phyloP scores from a whole-genome alignment of 2,888 invertebrate genomes.

The Temnothorax unifasciatus region DNA sequence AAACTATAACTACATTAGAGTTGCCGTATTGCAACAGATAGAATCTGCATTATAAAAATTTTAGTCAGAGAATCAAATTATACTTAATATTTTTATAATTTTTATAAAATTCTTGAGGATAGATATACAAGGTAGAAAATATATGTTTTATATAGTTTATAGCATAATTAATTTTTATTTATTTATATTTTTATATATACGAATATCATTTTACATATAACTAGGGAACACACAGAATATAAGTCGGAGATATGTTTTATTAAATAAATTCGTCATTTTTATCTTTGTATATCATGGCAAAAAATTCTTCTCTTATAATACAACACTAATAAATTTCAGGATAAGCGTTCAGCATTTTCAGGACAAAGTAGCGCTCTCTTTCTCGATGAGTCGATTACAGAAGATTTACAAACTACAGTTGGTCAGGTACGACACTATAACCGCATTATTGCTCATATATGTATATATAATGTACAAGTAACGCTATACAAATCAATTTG shows the following conservation, averaged over 20 bases:
- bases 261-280: constrained; percentile 8
- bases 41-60: not conserved
- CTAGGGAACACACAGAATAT: constrained; percentile 12
- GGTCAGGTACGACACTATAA: constrained; percentile 32
- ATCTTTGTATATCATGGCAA: constrained; percentile 23
- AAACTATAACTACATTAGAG: not conserved
- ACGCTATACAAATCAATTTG: constrained; percentile 24
- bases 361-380: not conserved
- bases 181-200: constrained; percentile 7
- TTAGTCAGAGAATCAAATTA: not conserved
- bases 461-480: not conserved
- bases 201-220: constrained; percentile 23
- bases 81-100: not conserved
- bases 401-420: not conserved
- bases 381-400: not conserved
- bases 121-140: not conserved
- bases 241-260: not conserved
- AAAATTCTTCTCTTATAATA: not conserved
- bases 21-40: not conserved
- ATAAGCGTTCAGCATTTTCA: constrained; percentile 12
- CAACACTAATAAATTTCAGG: not conserved
- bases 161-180: constrained; percentile 3
- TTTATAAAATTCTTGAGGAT: not conserved
- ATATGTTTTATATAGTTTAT: not conserved
- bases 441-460: not conserved